Conservation (phyloP, 2,888 invertebrate genomes). For the Unio delphinus region DNA sequence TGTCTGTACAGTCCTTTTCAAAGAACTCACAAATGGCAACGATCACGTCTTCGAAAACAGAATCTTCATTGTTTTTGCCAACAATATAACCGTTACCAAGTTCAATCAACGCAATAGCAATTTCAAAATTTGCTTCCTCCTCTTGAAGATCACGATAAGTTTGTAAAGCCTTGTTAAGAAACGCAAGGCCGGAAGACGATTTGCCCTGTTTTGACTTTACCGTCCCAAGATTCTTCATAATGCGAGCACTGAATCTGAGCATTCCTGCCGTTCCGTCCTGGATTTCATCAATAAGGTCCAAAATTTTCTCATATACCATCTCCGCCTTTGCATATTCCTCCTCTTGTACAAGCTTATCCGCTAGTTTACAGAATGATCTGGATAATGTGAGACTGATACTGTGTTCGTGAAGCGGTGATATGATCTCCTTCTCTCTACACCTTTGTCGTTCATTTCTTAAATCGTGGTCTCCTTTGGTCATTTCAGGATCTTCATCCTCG, state of each 20-base stretch:
- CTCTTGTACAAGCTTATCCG: constrained; percentile 52
- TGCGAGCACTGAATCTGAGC: constrained; percentile 59
- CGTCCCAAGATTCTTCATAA: constrained; percentile 63
- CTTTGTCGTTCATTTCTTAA: constrained; percentile 19
- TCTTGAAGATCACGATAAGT: constrained; percentile 60
- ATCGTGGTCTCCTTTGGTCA: constrained; percentile 17
- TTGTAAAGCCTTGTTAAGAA: constrained; percentile 62
- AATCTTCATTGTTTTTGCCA: constrained; percentile 59
- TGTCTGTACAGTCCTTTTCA: constrained; percentile 60
- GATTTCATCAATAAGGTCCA: constrained; percentile 61
- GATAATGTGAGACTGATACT: constrained; percentile 57
- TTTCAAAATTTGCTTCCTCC: constrained; percentile 54
- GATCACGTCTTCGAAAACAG: constrained; percentile 63
- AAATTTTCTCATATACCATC: constrained; percentile 57
- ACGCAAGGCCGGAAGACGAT: constrained; percentile 58
- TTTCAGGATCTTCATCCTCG: constrained; percentile 17
- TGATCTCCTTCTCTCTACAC: constrained; percentile 33
- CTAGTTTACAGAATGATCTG: constrained; percentile 54
- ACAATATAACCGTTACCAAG: constrained; percentile 66
- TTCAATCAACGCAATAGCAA: constrained; percentile 63
- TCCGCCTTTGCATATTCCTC: constrained; percentile 59
- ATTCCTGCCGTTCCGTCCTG: constrained; percentile 60
- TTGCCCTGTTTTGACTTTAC: constrained; percentile 63
- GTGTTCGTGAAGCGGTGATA: constrained; percentile 57
- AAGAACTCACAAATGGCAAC: constrained; percentile 62